These are phyloP conservation scores for Reticulitermes speratus DNA, from an alignment of 1,140 invertebrate genomes.

Conservation along the genomic window DNA sequence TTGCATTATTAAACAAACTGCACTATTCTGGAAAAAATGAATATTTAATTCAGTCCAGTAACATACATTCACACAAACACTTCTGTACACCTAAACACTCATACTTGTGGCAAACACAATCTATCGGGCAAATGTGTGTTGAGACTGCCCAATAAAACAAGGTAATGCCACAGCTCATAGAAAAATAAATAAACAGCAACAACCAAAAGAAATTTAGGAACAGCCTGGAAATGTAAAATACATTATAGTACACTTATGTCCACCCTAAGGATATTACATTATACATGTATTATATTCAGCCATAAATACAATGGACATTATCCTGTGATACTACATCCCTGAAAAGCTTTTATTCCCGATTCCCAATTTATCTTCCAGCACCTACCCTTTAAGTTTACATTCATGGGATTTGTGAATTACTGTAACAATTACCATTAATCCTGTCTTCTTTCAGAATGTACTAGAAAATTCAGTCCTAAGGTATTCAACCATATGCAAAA, in stretches of 20 bases:
- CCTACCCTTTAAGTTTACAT: too few species aligned
- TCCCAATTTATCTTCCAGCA: too few species aligned
- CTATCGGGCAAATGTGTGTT: not conserved
- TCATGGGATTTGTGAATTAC: too few species aligned
- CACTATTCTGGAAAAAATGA: constrained; percentile 1
- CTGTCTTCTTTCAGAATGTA: not conserved
- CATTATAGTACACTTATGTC: not conserved
- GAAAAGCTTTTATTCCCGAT: not conserved
- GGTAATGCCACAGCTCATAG: not conserved
- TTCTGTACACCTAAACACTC: not conserved
- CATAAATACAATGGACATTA: not conserved
- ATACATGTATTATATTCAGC: not conserved
- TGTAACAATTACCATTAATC: too few species aligned
- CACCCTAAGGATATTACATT: not conserved
- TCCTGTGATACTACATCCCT: not conserved
- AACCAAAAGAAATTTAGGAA: not conserved
- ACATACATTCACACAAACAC: not conserved
- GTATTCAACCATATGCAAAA: not conserved
- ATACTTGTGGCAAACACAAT: not conserved
- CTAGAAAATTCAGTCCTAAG: not conserved
- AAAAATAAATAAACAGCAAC: not conserved
- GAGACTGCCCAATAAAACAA: not conserved
- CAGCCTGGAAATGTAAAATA: not conserved
- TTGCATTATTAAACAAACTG: not conserved
- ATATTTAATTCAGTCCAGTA: not conserved